Percentiles rank a stretch among this genome's conserved stretches.
phyloP scores from a whole-genome alignment of 1,140 invertebrate species.

The Galendromus occidentalis region DNA sequence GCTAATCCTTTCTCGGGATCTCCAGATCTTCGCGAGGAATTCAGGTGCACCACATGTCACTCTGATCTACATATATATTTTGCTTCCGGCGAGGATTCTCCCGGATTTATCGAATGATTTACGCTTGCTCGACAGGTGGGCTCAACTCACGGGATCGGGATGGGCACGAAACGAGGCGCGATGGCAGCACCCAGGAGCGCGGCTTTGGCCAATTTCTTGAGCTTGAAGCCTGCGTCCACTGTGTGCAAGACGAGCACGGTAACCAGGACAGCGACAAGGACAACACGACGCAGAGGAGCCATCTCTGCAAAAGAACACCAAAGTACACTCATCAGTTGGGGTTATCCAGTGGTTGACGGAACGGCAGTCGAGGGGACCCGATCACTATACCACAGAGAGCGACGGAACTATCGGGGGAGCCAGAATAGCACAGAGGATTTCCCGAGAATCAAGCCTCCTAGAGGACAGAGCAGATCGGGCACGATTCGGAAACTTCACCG shows the following conservation, averaged over 20 bases:
- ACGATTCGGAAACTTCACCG: not conserved
- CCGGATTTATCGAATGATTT: not conserved
- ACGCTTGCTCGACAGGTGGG: not conserved
- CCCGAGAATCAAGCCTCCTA: not conserved
- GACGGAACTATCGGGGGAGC: not conserved
- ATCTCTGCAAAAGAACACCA: conserved; percentile 1
- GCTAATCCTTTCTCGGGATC: no score
- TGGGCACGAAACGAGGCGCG: conserved; percentile 3
- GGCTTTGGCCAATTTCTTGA: conserved; percentile 1
- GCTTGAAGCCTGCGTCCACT: not conserved
- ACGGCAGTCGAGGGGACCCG: no score
- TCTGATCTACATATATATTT: not conserved
- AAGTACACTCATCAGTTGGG: not conserved
- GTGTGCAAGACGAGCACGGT: not conserved
- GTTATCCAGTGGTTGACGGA: not conserved
- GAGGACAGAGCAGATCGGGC: not conserved
- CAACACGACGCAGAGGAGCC: not conserved
- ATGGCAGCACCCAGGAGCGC: not conserved
- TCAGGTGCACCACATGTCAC: no score
- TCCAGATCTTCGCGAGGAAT: no score
- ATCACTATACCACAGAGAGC: not conserved
- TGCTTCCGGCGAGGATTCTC: not conserved
- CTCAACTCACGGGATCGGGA: conserved; percentile 4
- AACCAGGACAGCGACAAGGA: not conserved
- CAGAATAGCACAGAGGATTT: not conserved